Percentiles rank a stretch among this genome's conserved stretches.
These are phyloP conservation scores for Panagrolaimus sp. DNA, from an alignment of 1,140 invertebrate genomes.

Conservation along the genomic window DNA sequence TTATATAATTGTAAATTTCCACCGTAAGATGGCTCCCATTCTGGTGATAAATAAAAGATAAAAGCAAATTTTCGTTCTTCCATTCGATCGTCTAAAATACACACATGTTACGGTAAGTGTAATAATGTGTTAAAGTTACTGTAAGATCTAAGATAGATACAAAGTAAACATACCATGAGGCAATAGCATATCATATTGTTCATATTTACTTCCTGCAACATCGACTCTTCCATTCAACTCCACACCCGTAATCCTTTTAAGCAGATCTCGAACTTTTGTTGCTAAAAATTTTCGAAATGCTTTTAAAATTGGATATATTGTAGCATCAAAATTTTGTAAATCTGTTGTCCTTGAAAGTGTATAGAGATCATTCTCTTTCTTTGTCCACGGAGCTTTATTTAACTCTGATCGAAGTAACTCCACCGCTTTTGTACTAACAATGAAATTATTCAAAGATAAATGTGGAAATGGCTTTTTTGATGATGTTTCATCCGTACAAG, in stretches of 20 bases:
- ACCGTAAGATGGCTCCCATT: slow-evolving; percentile 31
- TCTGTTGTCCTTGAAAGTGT: slow-evolving; percentile 33
- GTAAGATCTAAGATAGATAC: too few relatives aligned
- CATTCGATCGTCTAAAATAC: slow-evolving; percentile 4
- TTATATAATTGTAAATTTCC: slow-evolving; percentile 36
- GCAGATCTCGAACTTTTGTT: slow-evolving; percentile 25
- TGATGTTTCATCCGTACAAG: too few relatives aligned
- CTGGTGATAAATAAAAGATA: slow-evolving; percentile 30
- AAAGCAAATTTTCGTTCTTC: slow-evolving; percentile 40
- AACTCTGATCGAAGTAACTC: neutral
- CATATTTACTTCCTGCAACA: slow-evolving; percentile 35
- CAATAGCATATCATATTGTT: slow-evolving; percentile 18
- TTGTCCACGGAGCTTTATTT: slow-evolving; percentile 4
- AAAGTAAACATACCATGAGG: slow-evolving; percentile 13
- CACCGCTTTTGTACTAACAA: neutral
- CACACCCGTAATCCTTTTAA: slow-evolving; percentile 29
- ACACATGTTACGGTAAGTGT: neutral
- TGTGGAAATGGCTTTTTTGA: neutral
- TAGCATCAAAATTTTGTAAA: slow-evolving; percentile 22
- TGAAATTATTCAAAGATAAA: neutral
- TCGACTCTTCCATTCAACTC: slow-evolving; percentile 31
- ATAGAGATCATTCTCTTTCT: slow-evolving; percentile 39
- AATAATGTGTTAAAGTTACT: neutral
- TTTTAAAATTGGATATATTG: slow-evolving; percentile 28
- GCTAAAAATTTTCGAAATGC: slow-evolving; percentile 31